A percentile compares a stretch with the other conserved stretches of the same genome.
Evolutionary conservation across 2,888 invertebrate species (phyloP).

Genomic region (Anticlea derivata): DNA sequence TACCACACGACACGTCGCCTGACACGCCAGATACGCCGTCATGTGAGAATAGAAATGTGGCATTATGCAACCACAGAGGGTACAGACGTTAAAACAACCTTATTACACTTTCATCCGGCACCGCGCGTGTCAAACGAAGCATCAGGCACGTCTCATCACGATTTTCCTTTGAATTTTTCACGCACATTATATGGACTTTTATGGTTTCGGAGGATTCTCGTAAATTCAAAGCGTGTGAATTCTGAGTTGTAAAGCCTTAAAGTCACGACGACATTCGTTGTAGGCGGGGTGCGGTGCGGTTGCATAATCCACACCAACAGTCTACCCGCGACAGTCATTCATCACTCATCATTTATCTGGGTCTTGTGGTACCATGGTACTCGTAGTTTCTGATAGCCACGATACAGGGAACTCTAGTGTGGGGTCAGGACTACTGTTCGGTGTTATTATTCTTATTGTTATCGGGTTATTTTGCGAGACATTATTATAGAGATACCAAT

Average conservation of each 20-base stretch:
- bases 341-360: no score
- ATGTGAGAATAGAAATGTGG: constrained; percentile 20
- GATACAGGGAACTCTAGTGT: no score
- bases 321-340: no score
- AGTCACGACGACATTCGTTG: no score
- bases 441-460: no score
- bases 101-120: constrained; percentile 51
- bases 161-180: constrained; percentile 33
- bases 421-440: no score
- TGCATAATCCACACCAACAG: no score
- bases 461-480: no score
- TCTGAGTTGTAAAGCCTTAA: constrained; percentile 9
- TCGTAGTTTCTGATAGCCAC: no score
- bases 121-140: constrained; percentile 31
- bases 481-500: no score
- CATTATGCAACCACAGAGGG: constrained; percentile 22
- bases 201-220: constrained; percentile 30
- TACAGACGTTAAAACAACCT: constrained; percentile 35
- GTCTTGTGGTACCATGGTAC: no score
- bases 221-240: constrained; percentile 23
- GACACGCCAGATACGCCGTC: constrained; percentile 1
- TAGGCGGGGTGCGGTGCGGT: no score
- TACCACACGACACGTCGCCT: background rate
- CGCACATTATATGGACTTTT: constrained; percentile 31
- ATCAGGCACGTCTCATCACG: constrained; percentile 27